phyloP scores from a whole-genome alignment of 53 echinoderm and acorn worm genomes.

The Temnopleurus reevesii region DNA sequence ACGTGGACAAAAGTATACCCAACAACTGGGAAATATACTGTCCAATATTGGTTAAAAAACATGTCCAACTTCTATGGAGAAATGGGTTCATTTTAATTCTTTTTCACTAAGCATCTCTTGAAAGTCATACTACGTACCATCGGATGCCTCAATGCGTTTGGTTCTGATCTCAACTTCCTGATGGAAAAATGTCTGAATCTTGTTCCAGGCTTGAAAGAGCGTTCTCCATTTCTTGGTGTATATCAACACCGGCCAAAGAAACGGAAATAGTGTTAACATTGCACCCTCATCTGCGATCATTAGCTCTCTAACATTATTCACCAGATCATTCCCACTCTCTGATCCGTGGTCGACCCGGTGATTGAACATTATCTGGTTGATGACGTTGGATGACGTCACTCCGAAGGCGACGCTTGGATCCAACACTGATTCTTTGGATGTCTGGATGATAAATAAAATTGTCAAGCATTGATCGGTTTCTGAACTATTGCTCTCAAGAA shows the following conservation, averaged over 20 bases:
- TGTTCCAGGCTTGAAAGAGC: background rate
- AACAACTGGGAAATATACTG: too few species aligned
- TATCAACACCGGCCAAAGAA: background rate
- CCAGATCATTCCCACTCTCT: background rate
- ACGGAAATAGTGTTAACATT: background rate
- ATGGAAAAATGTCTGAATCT: background rate
- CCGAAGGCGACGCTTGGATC: constrained; percentile 5
- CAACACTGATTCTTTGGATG: background rate
- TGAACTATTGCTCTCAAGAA: too few species aligned
- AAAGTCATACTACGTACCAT: background rate
- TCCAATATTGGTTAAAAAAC: too few species aligned
- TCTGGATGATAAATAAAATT: background rate
- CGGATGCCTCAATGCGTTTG: background rate
- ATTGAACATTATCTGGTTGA: constrained; percentile 11
- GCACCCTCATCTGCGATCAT: background rate
- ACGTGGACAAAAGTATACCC: too few species aligned
- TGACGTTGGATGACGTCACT: constrained; percentile 42
- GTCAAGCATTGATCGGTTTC: too few species aligned
- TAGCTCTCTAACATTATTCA: background rate
- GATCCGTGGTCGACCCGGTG: constrained; percentile 44
- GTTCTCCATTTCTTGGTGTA: constrained; percentile 20
- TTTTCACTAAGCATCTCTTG: too few species aligned
- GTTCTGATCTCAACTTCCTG: background rate
- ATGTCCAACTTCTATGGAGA: too few species aligned
- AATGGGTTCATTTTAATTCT: too few species aligned